Evolutionary conservation across 1,140 invertebrate species (phyloP).

Genomic region (Palaemon carinicauda): DNA sequence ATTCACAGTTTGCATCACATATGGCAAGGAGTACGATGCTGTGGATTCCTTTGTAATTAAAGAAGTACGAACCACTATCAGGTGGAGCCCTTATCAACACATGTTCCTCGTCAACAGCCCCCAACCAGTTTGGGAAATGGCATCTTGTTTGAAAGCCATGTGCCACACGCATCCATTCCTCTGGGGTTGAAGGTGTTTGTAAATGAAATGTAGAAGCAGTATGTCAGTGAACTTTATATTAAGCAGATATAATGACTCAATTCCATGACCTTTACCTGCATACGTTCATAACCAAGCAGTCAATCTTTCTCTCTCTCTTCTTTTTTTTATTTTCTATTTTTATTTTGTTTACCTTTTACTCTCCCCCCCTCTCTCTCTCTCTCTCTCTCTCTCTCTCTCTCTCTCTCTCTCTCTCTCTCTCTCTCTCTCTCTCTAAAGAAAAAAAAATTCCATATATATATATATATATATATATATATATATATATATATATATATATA

Average conservation of each 20-base stretch:
- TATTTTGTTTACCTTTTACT: neutral
- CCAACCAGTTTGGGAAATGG: too few species aligned
- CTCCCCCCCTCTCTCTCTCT: neutral
- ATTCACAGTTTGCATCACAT: conserved; percentile 11
- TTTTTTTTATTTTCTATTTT: too few species aligned
- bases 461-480: too few species aligned
- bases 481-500: too few species aligned
- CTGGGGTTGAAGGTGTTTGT: too few species aligned
- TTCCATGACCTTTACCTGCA: neutral
- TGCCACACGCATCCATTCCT: too few species aligned
- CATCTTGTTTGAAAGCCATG: too few species aligned
- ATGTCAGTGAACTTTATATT: conserved; percentile 8
- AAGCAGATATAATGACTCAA: neutral
- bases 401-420: neutral
- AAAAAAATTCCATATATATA: too few species aligned
- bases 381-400: neutral
- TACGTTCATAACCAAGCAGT: neutral
- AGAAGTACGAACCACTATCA: neutral
- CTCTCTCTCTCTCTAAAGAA: too few species aligned
- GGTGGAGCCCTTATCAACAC: neutral
- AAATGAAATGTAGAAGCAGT: neutral
- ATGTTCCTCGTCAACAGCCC: too few species aligned
- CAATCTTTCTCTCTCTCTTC: too few species aligned
- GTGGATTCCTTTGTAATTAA: neutral
- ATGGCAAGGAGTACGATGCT: conserved; percentile 10